Evolutionary conservation across 2,113 vertebrate genomes (phyloP).

Genomic region (Spheniscus mendiculus): DNA sequence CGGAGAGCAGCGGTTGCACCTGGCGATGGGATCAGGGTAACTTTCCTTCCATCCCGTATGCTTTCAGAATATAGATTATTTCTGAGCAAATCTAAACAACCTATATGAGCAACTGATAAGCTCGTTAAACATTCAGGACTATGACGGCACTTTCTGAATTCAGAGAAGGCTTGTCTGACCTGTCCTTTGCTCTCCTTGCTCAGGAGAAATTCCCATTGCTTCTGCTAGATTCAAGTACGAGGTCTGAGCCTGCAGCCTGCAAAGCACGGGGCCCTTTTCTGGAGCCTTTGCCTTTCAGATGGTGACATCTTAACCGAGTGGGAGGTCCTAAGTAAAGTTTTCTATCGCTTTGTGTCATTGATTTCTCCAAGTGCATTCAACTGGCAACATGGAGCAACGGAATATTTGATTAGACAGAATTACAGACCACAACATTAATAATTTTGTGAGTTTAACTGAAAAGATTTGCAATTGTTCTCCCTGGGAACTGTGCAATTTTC

Average conservation of each 20-base stretch:
- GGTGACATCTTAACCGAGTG: neutral
- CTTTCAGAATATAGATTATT: neutral
- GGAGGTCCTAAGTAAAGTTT: neutral
- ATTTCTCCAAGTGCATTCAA: neutral
- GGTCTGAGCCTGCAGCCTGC: neutral
- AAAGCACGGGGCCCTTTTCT: neutral
- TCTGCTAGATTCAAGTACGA: neutral
- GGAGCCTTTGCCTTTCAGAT: neutral
- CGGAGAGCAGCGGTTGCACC: neutral
- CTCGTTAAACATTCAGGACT: neutral
- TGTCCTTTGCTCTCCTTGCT: neutral
- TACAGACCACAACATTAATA: neutral
- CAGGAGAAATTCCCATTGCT: neutral
- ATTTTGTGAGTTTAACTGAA: neutral
- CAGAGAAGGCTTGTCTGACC: neutral
- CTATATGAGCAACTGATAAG: neutral
- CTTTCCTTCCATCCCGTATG: neutral
- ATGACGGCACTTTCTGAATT: fast-evolving
- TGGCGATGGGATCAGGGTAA: neutral
- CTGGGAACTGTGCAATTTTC: neutral
- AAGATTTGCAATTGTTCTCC: neutral
- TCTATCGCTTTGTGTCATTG: neutral
- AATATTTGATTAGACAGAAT: neutral
- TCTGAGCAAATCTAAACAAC: neutral
- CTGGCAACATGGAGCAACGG: neutral